Evolutionary conservation across 2,113 vertebrate species (phyloP).

Genomic region (Psephotus haematonotus): DNA sequence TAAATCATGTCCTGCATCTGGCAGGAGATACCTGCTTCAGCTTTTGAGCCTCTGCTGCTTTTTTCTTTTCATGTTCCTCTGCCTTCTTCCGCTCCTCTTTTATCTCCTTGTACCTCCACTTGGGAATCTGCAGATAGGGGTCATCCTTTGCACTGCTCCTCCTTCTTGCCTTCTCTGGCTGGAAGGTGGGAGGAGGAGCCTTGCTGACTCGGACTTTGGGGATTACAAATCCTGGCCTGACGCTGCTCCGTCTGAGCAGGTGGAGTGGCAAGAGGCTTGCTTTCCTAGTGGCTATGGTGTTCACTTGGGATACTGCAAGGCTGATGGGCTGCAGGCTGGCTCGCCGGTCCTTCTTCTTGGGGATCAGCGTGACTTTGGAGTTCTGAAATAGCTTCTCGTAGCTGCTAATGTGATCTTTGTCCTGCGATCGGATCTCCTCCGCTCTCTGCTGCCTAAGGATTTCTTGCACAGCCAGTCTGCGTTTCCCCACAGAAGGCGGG

Average conservation of each 20-base stretch:
- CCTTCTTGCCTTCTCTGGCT: conserved; percentile 77
- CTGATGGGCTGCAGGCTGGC: conserved; percentile 77
- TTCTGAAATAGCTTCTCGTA: conserved; percentile 80
- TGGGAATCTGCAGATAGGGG: conserved; percentile 88
- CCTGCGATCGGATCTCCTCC: conserved; percentile 65
- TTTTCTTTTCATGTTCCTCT: conserved; percentile 86
- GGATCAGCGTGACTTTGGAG: conserved; percentile 70
- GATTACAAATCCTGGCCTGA: conserved; percentile 85
- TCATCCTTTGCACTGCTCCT: conserved; percentile 81
- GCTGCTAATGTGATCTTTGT: conserved; percentile 64
- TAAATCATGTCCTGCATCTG: conserved; percentile 71
- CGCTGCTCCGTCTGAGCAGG: conserved; percentile 84
- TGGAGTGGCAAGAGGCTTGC: conserved; percentile 85
- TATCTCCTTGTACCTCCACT: conserved; percentile 94
- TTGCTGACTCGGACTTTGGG: conserved; percentile 90
- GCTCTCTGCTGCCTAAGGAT: conserved; percentile 79
- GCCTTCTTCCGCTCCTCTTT: conserved; percentile 90
- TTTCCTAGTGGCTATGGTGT: conserved; percentile 68
- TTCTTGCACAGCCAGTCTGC: conserved; percentile 86
- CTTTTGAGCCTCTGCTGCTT: conserved; percentile 74
- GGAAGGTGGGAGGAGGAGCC: conserved; percentile 82
- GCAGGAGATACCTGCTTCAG: conserved; percentile 56
- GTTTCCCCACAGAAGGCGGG: conserved; percentile 87
- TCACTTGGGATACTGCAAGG: neutral
- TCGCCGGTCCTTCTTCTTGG: conserved; percentile 74